Evolutionary conservation across 2,888 invertebrate species (phyloP).

Genomic region (Heteromyza rotundicornis): DNA sequence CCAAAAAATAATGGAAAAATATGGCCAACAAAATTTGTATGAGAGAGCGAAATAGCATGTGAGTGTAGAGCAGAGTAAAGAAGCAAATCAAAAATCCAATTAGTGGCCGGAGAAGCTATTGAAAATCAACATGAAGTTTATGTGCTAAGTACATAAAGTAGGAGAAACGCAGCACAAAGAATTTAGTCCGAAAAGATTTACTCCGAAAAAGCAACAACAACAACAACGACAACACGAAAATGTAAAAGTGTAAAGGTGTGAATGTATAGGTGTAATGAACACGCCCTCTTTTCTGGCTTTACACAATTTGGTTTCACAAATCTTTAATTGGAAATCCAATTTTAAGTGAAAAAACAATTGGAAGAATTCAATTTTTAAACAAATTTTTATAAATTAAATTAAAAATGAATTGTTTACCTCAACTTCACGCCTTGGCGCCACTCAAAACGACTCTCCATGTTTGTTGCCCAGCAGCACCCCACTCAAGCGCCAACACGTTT

Average conservation of each 20-base stretch:
- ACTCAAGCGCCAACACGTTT: constrained; percentile 10
- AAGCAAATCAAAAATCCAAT: constrained; percentile 20
- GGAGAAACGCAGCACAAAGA: neutral
- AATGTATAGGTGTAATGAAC: neutral
- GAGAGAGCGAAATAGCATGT: constrained; percentile 1
- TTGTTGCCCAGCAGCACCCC: neutral
- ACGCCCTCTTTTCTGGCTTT: neutral
- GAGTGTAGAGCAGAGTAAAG: too few species aligned
- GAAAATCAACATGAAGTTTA: constrained; percentile 26
- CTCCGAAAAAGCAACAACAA: constrained; percentile 26
- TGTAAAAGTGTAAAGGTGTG: constrained; percentile 8
- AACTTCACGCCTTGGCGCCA: too few species aligned
- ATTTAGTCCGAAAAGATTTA: constrained; percentile 30
- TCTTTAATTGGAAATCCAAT: too few species aligned
- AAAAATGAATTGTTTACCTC: too few species aligned
- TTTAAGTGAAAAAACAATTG: too few species aligned
- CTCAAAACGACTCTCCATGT: too few species aligned
- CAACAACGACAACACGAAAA: too few species aligned
- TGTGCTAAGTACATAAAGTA: constrained; percentile 5
- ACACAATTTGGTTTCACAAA: too few species aligned
- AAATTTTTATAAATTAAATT: too few species aligned
- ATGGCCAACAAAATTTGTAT: neutral
- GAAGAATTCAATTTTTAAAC: too few species aligned
- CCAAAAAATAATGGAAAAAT: too few species aligned
- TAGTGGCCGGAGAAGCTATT: constrained; percentile 12